phyloP scores from a whole-genome alignment of 1,140 invertebrate genomes.

The Leguminivora glycinivorella region DNA sequence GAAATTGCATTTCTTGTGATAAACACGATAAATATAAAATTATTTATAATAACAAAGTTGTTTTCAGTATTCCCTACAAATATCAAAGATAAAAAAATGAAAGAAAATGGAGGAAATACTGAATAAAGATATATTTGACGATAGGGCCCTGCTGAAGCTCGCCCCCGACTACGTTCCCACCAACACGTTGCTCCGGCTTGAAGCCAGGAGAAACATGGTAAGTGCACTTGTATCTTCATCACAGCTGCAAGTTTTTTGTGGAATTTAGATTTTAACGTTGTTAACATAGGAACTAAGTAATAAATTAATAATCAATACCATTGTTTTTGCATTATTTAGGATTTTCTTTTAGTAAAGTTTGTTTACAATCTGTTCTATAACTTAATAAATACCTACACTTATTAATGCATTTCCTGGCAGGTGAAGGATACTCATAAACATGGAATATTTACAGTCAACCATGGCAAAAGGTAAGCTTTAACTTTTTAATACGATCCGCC shows the following conservation, averaged over 20 bases:
- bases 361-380: too few relatives aligned
- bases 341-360: too few relatives aligned
- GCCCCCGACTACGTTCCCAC: conserved; percentile 45
- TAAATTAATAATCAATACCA: neutral
- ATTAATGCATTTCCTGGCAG: conserved; percentile 36
- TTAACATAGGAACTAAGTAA: too few relatives aligned
- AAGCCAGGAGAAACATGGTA: conserved; percentile 45
- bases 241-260: too few relatives aligned
- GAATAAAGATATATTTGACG: conserved; percentile 44
- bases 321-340: too few relatives aligned
- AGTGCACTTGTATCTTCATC: conserved; percentile 27
- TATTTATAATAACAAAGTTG: too few relatives aligned
- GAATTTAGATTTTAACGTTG: too few relatives aligned
- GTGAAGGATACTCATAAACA: conserved; percentile 43
- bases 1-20: neutral
- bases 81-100: conserved; percentile 14
- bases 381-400: too few relatives aligned
- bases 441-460: conserved; percentile 32
- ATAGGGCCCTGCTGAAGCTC: conserved; percentile 41
- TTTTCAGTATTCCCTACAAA: neutral
- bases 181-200: conserved; percentile 43
- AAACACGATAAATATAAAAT: neutral
- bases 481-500: too few relatives aligned
- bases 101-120: conserved; percentile 50
- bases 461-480: conserved; percentile 35